phyloP scores from a whole-genome alignment of 1,140 invertebrate species.

The Drosophila persimilis region DNA sequence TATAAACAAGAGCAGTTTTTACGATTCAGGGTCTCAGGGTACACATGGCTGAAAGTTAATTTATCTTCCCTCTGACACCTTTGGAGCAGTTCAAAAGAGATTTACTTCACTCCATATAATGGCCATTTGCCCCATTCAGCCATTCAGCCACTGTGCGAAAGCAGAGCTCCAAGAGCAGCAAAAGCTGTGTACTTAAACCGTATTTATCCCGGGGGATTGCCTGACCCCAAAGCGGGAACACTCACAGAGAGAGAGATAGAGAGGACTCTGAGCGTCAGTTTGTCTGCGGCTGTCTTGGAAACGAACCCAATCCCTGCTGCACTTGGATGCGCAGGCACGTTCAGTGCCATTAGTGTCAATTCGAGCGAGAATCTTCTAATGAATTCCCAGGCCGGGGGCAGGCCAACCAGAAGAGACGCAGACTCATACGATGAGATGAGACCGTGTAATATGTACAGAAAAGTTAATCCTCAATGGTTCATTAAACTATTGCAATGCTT shows the following conservation, averaged over 20 bases:
- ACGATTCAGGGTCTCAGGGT: conserved; percentile 1
- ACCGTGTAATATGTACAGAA: background rate
- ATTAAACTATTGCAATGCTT: conserved; percentile 56
- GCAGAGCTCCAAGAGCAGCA: conserved; percentile 1
- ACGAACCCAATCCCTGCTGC: conserved; percentile 8
- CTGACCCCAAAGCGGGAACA: conserved; percentile 25
- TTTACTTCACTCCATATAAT: conserved; percentile 40
- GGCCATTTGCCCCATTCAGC: conserved; percentile 4
- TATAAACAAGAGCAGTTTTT: background rate
- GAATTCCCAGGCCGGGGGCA: conserved; percentile 16
- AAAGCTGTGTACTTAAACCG: conserved; percentile 31
- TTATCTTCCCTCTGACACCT: conserved; percentile 13
- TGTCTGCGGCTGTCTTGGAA: conserved; percentile 29
- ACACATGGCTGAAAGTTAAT: conserved; percentile 7
- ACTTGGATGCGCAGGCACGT: conserved; percentile 57
- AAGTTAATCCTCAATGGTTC: conserved; percentile 38
- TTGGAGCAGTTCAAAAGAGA: conserved; percentile 27
- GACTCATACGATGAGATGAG: conserved; percentile 1
- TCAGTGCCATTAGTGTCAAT: conserved; percentile 56
- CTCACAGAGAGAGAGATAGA: no score
- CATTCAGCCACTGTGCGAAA: conserved; percentile 6
- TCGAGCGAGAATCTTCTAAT: conserved; percentile 36
- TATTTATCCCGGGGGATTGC: conserved; percentile 38
- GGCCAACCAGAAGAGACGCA: conserved; percentile 13
- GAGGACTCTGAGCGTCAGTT: conserved; percentile 21